These are phyloP conservation scores for Nebria salina DNA, from an alignment of 2,888 invertebrate genomes.

Conservation along the genomic window DNA sequence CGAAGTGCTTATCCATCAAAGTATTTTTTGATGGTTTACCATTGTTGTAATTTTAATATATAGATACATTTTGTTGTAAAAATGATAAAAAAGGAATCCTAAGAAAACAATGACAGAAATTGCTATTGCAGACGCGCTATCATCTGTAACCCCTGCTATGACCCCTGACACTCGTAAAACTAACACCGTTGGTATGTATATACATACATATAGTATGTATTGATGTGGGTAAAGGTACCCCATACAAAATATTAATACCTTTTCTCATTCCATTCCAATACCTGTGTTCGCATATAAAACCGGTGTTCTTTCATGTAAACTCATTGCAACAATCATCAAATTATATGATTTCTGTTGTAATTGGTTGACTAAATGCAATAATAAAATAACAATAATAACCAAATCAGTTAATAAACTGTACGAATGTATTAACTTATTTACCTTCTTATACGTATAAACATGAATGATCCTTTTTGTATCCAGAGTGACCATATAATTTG, in stretches of 20 bases:
- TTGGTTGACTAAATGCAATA: too few species aligned
- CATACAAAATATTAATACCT: conserved; percentile 13
- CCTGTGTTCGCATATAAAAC: too few species aligned
- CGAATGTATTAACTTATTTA: too few species aligned
- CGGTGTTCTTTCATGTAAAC: too few species aligned
- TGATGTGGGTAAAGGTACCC: background rate
- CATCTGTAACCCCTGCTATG: conserved; percentile 47
- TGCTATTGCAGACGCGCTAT: conserved; percentile 48
- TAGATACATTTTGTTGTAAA: background rate
- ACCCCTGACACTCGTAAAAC: conserved; percentile 54
- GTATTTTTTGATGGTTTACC: background rate
- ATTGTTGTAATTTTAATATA: background rate
- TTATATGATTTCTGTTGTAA: too few species aligned
- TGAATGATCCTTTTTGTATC: too few species aligned
- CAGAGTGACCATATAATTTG: too few species aligned
- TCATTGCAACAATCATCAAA: too few species aligned
- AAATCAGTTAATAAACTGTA: too few species aligned
- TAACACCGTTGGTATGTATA: conserved; percentile 32
- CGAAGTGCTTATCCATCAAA: background rate
- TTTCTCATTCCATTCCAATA: background rate
- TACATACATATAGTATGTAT: background rate
- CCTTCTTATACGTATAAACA: too few species aligned
- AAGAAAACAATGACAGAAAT: conserved; percentile 15
- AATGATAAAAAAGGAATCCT: background rate
- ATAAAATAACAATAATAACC: too few species aligned